Evolutionary conservation across 1,140 invertebrate genomes (phyloP).

Genomic region (Platorchestia sp.): DNA sequence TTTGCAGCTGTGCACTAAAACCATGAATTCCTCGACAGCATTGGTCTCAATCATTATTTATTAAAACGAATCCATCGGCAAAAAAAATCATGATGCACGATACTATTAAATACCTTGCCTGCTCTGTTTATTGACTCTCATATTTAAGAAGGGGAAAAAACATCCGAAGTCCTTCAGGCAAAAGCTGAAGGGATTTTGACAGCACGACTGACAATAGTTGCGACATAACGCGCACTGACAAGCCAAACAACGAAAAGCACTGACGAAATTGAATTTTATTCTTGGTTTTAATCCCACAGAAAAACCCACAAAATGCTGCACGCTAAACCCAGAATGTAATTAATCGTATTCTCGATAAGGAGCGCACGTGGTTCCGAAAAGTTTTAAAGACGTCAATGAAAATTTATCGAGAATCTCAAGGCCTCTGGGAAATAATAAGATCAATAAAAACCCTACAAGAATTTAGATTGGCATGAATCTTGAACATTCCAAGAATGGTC

Average conservation of each 20-base stretch:
- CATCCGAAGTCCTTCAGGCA: background rate
- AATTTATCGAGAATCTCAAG: background rate
- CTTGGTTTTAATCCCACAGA: background rate
- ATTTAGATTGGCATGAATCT: constrained; percentile 46
- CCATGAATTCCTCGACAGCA: background rate
- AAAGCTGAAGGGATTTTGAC: background rate
- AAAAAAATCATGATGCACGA: background rate
- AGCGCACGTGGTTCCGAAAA: background rate
- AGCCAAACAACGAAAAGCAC: background rate
- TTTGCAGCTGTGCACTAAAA: background rate
- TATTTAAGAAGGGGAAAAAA: background rate
- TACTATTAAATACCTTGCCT: background rate
- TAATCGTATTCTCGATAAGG: background rate
- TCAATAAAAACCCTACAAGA: constrained; percentile 20
- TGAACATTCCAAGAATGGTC: constrained; percentile 6
- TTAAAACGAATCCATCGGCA: background rate
- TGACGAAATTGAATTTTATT: background rate
- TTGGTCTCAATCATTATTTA: background rate
- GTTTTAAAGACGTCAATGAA: background rate
- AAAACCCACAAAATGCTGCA: background rate
- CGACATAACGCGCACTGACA: too few relatives aligned
- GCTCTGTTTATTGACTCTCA: background rate
- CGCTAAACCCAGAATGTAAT: background rate
- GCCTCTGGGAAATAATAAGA: background rate
- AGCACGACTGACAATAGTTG: background rate